These are phyloP conservation scores for Autographa gamma DNA, from an alignment of 2,888 invertebrate species.

Conservation along the genomic window DNA sequence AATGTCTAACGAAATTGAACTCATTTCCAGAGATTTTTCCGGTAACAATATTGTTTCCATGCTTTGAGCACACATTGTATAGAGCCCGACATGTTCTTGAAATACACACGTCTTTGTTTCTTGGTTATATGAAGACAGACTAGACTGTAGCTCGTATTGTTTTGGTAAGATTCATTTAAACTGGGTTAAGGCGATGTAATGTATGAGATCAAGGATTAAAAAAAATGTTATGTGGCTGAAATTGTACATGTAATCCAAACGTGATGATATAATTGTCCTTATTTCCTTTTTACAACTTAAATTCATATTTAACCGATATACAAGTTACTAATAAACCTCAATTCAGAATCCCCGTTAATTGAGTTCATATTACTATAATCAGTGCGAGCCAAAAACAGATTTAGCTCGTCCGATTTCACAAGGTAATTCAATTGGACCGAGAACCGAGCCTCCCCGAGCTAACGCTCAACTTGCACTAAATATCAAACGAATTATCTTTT, in stretches of 20 bases:
- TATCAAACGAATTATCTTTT: constrained; percentile 65
- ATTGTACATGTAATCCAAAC: neutral
- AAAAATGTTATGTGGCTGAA: too few species aligned
- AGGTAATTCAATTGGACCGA: constrained; percentile 83
- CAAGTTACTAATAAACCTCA: constrained; percentile 7
- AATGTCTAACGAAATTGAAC: constrained; percentile 51
- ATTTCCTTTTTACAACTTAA: neutral
- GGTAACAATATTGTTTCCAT: constrained; percentile 44
- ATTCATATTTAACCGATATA: neutral
- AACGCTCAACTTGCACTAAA: constrained; percentile 64
- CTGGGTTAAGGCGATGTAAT: too few species aligned
- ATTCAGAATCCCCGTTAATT: constrained; percentile 32
- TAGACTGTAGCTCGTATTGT: neutral
- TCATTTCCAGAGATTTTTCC: constrained; percentile 51
- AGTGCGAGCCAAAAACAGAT: constrained; percentile 79
- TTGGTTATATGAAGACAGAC: neutral
- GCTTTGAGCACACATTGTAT: constrained; percentile 35
- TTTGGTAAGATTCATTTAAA: neutral
- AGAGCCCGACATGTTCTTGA: neutral
- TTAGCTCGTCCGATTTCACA: constrained; percentile 71
- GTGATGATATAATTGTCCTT: neutral
- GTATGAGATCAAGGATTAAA: too few species aligned
- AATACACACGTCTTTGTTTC: constrained; percentile 6
- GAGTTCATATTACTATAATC: constrained; percentile 58
- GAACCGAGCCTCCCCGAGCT: constrained; percentile 69